These are phyloP conservation scores for Heliornis fulica DNA, from an alignment of 2,113 vertebrate species.

Conservation along the genomic window DNA sequence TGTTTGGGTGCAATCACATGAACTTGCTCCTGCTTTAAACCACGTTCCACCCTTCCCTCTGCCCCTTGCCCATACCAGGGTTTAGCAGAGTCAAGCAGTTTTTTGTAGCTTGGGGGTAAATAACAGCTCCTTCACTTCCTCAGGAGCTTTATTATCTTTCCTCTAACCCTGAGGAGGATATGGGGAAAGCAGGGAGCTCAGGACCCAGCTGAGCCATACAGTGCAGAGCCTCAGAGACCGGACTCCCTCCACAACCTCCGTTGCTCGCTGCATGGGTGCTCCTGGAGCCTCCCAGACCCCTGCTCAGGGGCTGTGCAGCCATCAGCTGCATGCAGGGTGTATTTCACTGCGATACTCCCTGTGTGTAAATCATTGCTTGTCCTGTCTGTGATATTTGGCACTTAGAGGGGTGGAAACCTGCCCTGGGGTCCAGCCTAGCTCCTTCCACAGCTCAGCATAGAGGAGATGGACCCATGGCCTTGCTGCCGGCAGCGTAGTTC, in stretches of 20 bases:
- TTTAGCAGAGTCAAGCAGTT: background rate
- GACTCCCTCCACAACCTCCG: background rate
- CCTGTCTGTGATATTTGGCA: background rate
- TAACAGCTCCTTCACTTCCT: background rate
- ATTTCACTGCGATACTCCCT: background rate
- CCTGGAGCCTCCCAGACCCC: background rate
- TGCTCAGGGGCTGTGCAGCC: background rate
- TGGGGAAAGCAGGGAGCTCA: background rate
- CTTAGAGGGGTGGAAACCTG: background rate
- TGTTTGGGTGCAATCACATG: background rate
- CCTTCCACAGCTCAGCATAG: background rate
- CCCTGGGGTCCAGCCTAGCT: background rate
- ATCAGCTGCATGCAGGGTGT: rapidly evolving
- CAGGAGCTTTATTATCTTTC: background rate
- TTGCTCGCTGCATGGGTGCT: background rate
- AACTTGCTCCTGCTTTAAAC: background rate
- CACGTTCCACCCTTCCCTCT: background rate
- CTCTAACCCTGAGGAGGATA: background rate
- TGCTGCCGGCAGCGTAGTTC: background rate
- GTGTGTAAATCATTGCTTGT: background rate
- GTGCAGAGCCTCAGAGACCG: background rate
- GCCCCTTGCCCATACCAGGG: background rate
- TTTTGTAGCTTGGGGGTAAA: background rate
- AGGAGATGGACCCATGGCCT: background rate
- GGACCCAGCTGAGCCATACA: background rate